Conservation (phyloP, 1,140 invertebrate species). For the Drosophila quadrilineata region DNA sequence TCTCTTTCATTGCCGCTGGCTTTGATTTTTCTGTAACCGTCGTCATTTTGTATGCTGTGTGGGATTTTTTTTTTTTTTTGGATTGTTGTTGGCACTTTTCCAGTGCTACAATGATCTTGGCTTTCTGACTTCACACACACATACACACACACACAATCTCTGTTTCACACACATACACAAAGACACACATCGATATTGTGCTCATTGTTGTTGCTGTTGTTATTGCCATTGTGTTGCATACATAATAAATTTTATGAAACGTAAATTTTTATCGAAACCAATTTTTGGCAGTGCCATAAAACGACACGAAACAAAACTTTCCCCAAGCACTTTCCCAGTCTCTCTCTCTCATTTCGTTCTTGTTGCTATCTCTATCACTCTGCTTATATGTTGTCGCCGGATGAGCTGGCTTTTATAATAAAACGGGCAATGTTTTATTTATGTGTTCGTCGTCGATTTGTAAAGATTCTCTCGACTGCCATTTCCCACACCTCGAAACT, state of each 20-base stretch:
- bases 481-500: neutral
- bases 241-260: conserved; percentile 80
- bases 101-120: conserved; percentile 23
- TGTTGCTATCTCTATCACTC: too few species aligned
- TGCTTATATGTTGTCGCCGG: neutral
- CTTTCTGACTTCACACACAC: conserved; percentile 23
- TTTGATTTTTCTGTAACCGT: conserved; percentile 51
- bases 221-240: conserved; percentile 67
- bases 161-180: too few species aligned
- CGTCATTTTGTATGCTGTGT: conserved; percentile 39
- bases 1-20: conserved; percentile 30
- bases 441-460: conserved; percentile 50
- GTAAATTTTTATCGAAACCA: conserved; percentile 78
- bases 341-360: too few species aligned
- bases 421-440: conserved; percentile 68
- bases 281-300: conserved; percentile 76
- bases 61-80: too few species aligned
- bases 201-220: conserved; percentile 23
- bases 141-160: too few species aligned
- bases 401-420: conserved; percentile 44
- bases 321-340: neutral
- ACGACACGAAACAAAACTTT: conserved; percentile 46
- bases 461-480: conserved; percentile 29
- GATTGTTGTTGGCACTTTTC: conserved; percentile 27
- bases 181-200: conserved; percentile 22